Base-by-base conservation (phyloP, 2,888 invertebrate genomes). In the Plagodis pulveraria region DNA sequence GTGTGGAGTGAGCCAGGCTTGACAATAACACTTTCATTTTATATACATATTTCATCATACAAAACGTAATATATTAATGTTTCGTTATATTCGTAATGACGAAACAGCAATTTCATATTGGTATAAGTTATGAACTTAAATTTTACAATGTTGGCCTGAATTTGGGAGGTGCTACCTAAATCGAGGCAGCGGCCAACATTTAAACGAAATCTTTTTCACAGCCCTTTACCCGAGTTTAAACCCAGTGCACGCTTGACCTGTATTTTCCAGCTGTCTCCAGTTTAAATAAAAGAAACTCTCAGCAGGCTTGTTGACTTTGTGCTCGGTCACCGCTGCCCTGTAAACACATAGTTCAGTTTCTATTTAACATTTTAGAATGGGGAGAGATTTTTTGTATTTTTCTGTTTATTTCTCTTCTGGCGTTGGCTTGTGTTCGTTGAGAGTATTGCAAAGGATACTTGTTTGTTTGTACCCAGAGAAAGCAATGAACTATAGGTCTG, bases 251-350 rank as follows among this genome's bases (percentile, higher is more conserved):
- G 60, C 63, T 63, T 70, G 60, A 63, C 72, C 69, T 62, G 70
- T 62, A 72, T 72, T 71, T 59, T 56, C 60, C 69, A 77, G 71
- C 73, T 75, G 77, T 71, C 70, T 69, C 66, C 68, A 67, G 67
- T 70, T 70, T 69, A 78, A 78, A 77, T 70, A 77, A 73, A 66
- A 67, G 65, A 67, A 69, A 67, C 66, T 63, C 60, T 55, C 40
- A 50, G 49, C 55, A 58, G 54, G 67, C 56, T 50, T 71, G 71
- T 74, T 72, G 74, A 72, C 73, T 69, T 61, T 63, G 56, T 46
- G 66, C 63, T 53, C 52, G 55, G 49, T 56, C 49, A 66, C 66
- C 56, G 63, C 10, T 10, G 40, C 40, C 40, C 66, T 50, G 71
- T 67, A 72, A 76, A 74, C 69, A 76, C 67, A 62, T 62, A 66